Conservation (phyloP, 2,113 vertebrate species). For the Phylloscopus whistleri region DNA sequence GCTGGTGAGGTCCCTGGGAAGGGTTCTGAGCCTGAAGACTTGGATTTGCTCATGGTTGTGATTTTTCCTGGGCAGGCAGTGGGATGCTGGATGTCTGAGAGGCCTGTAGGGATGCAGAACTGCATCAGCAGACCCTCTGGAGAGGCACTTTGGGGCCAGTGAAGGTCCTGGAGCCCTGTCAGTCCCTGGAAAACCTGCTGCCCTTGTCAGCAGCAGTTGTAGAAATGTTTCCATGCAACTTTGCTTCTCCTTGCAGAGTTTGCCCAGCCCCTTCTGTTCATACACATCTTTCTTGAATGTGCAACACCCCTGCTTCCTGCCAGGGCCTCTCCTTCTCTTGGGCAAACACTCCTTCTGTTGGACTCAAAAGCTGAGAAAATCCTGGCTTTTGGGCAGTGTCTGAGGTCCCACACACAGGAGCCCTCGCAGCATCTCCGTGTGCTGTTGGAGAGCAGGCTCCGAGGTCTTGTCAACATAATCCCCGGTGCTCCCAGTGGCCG, state of each 20-base stretch:
- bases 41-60: not conserved
- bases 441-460: constrained; percentile 34
- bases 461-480: not conserved
- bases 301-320: not conserved
- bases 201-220: not conserved
- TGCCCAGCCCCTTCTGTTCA: not conserved
- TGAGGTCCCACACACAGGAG: constrained; percentile 12
- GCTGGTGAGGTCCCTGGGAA: not conserved
- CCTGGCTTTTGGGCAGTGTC: constrained; percentile 18
- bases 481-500: not conserved
- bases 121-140: not conserved
- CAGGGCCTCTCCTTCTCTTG: not conserved
- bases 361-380: constrained; percentile 15
- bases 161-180: not conserved
- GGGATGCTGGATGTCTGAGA: not conserved
- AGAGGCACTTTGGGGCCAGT: not conserved
- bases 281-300: not conserved
- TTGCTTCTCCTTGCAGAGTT: not conserved
- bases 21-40: not conserved
- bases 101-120: not conserved
- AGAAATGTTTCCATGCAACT: not conserved
- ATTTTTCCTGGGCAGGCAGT: not conserved
- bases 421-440: not conserved
- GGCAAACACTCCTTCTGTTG: constrained; percentile 39
- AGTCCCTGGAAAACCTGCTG: not conserved